Conservation (phyloP, 1,140 invertebrate genomes). For the Uloborus diversus region DNA sequence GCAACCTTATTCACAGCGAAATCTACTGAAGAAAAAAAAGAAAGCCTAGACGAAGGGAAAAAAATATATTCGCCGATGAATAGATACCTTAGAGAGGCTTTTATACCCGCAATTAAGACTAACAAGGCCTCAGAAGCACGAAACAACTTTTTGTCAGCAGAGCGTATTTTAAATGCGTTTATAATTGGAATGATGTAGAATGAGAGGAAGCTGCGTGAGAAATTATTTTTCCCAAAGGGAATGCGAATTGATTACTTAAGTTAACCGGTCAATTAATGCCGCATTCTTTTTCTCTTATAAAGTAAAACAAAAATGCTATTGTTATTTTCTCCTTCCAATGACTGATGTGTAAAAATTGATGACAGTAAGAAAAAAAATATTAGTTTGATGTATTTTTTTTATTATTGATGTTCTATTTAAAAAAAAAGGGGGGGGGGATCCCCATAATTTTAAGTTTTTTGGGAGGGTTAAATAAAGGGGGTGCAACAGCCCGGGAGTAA, state of each 20-base stretch:
- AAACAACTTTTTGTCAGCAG: constrained; percentile 6
- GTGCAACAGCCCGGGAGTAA: too few species aligned
- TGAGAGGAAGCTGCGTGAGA: constrained; percentile 26
- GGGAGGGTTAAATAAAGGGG: too few species aligned
- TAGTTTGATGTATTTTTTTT: too few species aligned
- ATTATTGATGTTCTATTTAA: too few species aligned
- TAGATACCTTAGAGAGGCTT: constrained; percentile 11
- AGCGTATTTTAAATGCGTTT: constrained; percentile 32
- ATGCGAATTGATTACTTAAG: constrained; percentile 28
- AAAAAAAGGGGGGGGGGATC: too few species aligned
- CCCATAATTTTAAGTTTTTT: too few species aligned
- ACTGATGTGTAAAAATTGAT: too few species aligned
- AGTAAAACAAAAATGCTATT: too few species aligned
- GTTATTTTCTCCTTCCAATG: too few species aligned
- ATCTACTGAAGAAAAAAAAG: constrained; percentile 3
- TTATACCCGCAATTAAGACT: constrained; percentile 41
- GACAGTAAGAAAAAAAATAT: too few species aligned
- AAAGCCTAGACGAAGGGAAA: not conserved
- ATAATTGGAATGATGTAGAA: constrained; percentile 36
- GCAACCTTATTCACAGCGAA: not conserved
- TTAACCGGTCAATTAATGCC: constrained; percentile 26
- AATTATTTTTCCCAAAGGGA: constrained; percentile 16
- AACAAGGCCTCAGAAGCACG: constrained; percentile 27
- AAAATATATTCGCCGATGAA: constrained; percentile 30
- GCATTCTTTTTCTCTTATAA: not conserved